Evolutionary conservation across 2,113 vertebrate genomes (phyloP), one percentile per base, ranked within the genome.

Genomic region (Athene noctua): DNA sequence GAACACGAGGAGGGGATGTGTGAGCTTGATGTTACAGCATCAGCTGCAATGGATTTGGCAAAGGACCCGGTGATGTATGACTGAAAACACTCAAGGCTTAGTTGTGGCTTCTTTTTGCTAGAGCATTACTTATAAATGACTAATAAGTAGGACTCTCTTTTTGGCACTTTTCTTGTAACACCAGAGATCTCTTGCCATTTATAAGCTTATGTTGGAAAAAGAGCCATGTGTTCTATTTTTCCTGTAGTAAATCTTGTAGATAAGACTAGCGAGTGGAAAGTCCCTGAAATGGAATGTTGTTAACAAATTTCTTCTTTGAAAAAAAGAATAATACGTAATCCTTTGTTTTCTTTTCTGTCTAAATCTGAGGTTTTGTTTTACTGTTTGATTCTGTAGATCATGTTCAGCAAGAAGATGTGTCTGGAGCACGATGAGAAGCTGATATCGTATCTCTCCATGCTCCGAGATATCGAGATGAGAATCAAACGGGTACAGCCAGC

Each of bases 401-500:
- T 98, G 10, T 95, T 98, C 79, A 97, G 96, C 91, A 99, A 99
- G 73, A 98, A 98, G 88, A 97, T 98, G 94, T 99, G 99, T 71
- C 97, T 99, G 94, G 99, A 99, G 88, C 98, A 98, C 2, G 99
- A 99, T 66, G 99, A 99, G 96, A 98, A 97, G 74, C 96, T 99
- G 38, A 89, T 99, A 1, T 98, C 98, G 3, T 98, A 99, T 81
- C 98, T 99, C 20, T 99, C 99, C 90, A 98, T 99, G 95, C 98
- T 99, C 47, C 97, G 99, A 78, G 98, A 99, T n/a, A 97, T 99
- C 5, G 99, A 99, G 97, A 99, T 99, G 96, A 98, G 98, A 46
- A 98, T 99, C 54, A 99, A 99, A 46, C 97, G 96, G 34, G 96
- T 98, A 95, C 98, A 98, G 44, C 97, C 98, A 4, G 92, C 95